Percentiles rank a stretch among this genome's conserved stretches.
phyloP scores from a whole-genome alignment of 2,113 vertebrate species.

The Crotalus helleri region DNA sequence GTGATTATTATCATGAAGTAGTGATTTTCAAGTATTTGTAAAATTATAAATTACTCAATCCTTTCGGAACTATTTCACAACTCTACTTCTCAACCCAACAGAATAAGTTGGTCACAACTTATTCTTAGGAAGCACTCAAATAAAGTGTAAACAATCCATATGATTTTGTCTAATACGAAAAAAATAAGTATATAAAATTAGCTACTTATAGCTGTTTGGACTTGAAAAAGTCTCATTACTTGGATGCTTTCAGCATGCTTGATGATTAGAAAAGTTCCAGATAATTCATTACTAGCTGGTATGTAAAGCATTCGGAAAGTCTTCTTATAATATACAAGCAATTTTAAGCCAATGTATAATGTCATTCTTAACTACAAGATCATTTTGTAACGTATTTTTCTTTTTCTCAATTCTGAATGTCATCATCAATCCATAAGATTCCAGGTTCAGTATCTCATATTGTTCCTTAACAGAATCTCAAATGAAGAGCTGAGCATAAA shows the following conservation, averaged over 20 bases:
- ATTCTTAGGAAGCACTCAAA: neutral
- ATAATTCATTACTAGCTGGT: slow-evolving; percentile 18
- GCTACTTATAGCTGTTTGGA: neutral
- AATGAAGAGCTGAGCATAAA: neutral
- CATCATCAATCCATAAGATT: neutral
- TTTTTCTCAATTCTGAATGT: slow-evolving; percentile 21
- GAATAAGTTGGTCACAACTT: neutral
- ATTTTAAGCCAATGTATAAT: neutral
- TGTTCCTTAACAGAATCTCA: neutral
- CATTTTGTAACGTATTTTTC: neutral
- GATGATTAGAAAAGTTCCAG: neutral
- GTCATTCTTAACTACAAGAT: neutral
- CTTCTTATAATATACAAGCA: neutral
- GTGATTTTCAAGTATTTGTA: neutral
- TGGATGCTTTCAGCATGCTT: neutral
- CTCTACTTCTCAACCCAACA: neutral
- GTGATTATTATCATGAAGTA: neutral
- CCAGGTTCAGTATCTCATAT: neutral
- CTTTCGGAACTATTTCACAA: neutral
- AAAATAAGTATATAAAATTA: slow-evolving; percentile 2
- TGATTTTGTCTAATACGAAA: neutral
- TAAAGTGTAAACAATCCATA: neutral
- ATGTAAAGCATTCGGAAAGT: slow-evolving; percentile 26
- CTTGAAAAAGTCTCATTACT: neutral
- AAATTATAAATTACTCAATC: neutral